Base-by-base conservation (phyloP, 2,797 vertebrate species). In the Enteromius treurensis region DNA sequence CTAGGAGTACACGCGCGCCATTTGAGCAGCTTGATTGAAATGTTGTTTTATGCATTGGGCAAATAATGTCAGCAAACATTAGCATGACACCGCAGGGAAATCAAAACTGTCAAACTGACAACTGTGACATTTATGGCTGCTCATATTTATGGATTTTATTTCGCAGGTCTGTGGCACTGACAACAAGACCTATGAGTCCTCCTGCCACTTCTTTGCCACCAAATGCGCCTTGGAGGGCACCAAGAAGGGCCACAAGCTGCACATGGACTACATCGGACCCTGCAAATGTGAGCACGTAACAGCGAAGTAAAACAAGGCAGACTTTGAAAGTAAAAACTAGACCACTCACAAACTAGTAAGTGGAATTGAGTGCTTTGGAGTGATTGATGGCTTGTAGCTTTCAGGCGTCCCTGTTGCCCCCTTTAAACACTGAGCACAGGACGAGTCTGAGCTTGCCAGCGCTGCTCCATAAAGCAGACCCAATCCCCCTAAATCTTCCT, bases 181-280 rank as follows among this genome's bases (percentile, higher is more conserved):
- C 95, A 99, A 99, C 93, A 99, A 97, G 94, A 99, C 98, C 93
- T 99, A 96, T 0, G 97, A 98, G 88, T 95, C 97, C 77, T 96
- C 96, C 81, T 99, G 98, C 95, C 96, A 99, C 88, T 98, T 99
- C 95, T 99, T 99, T 81, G 97, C 98, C 91, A 97, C 97, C 91
- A 99, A 99, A 90, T 99, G 98, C 86, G 89, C 97, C 83, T 92
- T 99, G 95, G 98, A 99, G 92, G 98, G 98, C 89, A 99, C 98
- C 91, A 99, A 99, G 96, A 99, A 98, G 92, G 98, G 98, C 74
- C 98, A 99, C 95, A 99, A 98, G 87, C 96, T 99, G 91, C 98
- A 99, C 92, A 93, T 99, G 80, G 98, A 99, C 94, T 99, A 99
- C 95, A 97, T 98, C 1, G 98, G 98, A 79, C 94, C 98, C 87